Percentiles rank a stretch among this genome's conserved stretches.
Evolutionary conservation across 2,113 vertebrate genomes (phyloP).

Genomic region (Toxostoma redivivum): DNA sequence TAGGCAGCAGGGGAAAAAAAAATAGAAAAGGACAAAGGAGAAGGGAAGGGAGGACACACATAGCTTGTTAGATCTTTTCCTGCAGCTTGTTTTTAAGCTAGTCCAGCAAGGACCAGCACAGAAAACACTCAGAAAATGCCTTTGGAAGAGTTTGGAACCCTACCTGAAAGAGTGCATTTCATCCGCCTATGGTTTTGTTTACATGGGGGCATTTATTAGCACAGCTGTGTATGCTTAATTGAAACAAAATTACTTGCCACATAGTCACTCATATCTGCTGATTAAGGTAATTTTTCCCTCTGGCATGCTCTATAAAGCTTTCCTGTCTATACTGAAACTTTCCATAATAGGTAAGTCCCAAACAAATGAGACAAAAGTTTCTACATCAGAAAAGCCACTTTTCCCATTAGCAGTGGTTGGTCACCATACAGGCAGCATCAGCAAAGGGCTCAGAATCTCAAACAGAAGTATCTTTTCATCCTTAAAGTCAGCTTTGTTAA

Average conservation of each 20-base stretch:
- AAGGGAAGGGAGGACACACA: background rate
- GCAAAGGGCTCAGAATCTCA: background rate
- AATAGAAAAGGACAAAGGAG: background rate
- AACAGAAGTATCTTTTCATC: background rate
- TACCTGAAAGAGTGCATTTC: background rate
- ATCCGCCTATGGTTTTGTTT: background rate
- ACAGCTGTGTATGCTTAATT: background rate
- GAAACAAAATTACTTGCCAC: background rate
- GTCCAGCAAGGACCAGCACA: background rate
- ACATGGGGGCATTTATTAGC: background rate
- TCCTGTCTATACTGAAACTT: background rate
- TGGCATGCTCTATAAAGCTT: background rate
- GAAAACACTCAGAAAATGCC: background rate
- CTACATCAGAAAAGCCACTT: background rate
- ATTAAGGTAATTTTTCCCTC: background rate
- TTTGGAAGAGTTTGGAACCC: background rate
- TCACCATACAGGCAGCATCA: background rate
- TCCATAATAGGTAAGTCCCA: background rate
- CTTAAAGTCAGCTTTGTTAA: background rate
- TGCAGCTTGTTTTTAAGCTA: background rate
- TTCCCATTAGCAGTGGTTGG: background rate
- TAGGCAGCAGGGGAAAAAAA: background rate
- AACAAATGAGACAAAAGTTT: background rate
- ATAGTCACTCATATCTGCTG: background rate
- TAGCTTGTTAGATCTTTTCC: background rate